Base-by-base conservation (phyloP, 2,797 vertebrate genomes). In the Gallinago nigripennis region DNA sequence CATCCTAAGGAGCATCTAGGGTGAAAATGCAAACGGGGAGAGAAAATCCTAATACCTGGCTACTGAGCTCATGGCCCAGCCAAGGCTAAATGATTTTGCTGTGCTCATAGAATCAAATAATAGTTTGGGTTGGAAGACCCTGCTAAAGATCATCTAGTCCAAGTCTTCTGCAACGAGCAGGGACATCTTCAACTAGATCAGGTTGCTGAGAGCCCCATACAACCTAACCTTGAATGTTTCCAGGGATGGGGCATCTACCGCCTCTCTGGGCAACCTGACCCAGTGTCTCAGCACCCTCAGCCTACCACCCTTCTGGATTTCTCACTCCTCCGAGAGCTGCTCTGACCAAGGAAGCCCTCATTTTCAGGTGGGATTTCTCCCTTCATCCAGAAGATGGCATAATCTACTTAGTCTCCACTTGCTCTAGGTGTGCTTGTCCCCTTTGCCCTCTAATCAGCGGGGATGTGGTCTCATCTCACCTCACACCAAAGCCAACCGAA, bases 381-480 rank as follows among this genome's bases (percentile, higher is more conserved):
- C 33, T 78, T 66, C 57, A 60, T 56, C 79, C 94, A 93, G 86
- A 77, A 94, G 88, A 87, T 92, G 93, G 93, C 95, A 92, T 51
- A 5, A 71, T 73, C 63, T 37, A 8, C 71, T 57, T 65, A 54
- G 33, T 17, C 61, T 65, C 23, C 15, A 7, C 6, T 19, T 84
- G 50, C 35, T 73, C 23, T 73, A 70, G 11, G 3, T 37, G 19
- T 15, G 4, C 45, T 71, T 10, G 16, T 33, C n/a, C 50, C 17
- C 57, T 85, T 89, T 43, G 21, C 20, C 18, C 31, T 58, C 57
- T 25, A n/a, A 12, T 8, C 41, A 48, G 45, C 27, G 35, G 2
- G 27, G 1, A 16, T 21, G 27, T 24, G 39, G 17, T 33, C 28
- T 75, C 45, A 28, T 16, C 39, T 53, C 35, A 37, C 12, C n/a